Conservation (phyloP, 2,113 vertebrate species). For the Tragelaphus imberbis region DNA sequence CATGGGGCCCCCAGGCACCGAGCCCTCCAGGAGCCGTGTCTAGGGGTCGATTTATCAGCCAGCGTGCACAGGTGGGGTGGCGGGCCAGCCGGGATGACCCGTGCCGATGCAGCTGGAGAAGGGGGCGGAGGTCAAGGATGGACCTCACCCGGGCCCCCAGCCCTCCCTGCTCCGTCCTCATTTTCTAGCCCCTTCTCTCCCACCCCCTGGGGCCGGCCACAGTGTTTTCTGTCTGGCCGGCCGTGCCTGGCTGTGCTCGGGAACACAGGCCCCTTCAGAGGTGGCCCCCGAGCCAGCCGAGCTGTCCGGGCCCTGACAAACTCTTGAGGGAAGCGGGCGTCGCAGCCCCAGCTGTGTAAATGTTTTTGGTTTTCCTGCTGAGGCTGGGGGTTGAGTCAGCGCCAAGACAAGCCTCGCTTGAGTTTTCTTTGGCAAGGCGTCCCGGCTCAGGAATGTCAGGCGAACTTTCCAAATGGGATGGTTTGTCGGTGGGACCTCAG, state of each 20-base stretch:
- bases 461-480: conserved; percentile 94
- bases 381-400: conserved; percentile 88
- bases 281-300: conserved; percentile 66
- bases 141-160: not conserved
- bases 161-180: not conserved
- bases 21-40: conserved; percentile 53
- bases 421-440: conserved; percentile 95
- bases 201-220: conserved; percentile 32
- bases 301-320: conserved; percentile 75
- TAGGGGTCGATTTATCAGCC: conserved; percentile 59
- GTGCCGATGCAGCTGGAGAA: conserved; percentile 54
- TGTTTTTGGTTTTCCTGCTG: conserved; percentile 97
- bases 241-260: conserved; percentile 56
- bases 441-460: conserved; percentile 95
- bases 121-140: not conserved
- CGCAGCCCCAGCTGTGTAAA: conserved; percentile 98
- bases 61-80: conserved; percentile 42
- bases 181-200: conserved; percentile 63
- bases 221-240: conserved; percentile 73
- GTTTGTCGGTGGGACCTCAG: conserved; percentile 91
- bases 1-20: conserved; percentile 51
- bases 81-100: conserved; percentile 66
- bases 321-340: conserved; percentile 84
- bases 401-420: conserved; percentile 93
- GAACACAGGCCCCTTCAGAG: conserved; percentile 82